A percentile compares a stretch with the other conserved stretches of the same genome.
These are phyloP conservation scores for Toxonevra muliebris DNA, from an alignment of 2,888 invertebrate species.

Conservation along the genomic window DNA sequence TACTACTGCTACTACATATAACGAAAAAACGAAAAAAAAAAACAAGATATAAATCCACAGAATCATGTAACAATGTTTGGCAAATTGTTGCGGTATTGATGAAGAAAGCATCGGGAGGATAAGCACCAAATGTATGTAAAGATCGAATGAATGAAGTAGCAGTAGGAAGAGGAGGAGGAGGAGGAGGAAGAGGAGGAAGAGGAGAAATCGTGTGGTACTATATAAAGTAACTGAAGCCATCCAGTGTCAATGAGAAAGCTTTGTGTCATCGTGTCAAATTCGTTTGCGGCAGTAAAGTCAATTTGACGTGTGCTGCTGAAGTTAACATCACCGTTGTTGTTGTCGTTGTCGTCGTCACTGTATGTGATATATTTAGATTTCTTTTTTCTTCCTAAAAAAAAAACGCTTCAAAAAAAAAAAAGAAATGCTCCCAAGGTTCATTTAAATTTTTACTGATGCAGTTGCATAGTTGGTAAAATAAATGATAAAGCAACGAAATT, in stretches of 20 bases:
- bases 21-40: neutral
- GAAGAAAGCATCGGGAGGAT: too few species aligned
- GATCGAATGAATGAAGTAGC: neutral
- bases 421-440: too few species aligned
- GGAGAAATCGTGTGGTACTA: neutral
- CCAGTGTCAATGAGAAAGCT: neutral
- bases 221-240: neutral
- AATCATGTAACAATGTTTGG: slow-evolving; percentile 4
- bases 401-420: too few species aligned
- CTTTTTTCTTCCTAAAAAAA: too few species aligned
- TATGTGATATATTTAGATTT: neutral
- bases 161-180: neutral
- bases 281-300: slow-evolving; percentile 47
- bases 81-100: neutral
- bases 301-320: slow-evolving; percentile 50
- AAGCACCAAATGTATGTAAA: too few species aligned
- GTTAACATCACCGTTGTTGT: neutral
- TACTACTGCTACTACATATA: neutral
- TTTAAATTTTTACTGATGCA: too few species aligned
- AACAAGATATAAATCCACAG: neutral
- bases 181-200: neutral
- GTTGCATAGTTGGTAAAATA: too few species aligned
- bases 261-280: slow-evolving; percentile 54
- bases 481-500: too few species aligned
- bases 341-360: neutral